These are phyloP conservation scores for Panorpa germanica DNA, from an alignment of 2,888 invertebrate species.

Conservation along the genomic window DNA sequence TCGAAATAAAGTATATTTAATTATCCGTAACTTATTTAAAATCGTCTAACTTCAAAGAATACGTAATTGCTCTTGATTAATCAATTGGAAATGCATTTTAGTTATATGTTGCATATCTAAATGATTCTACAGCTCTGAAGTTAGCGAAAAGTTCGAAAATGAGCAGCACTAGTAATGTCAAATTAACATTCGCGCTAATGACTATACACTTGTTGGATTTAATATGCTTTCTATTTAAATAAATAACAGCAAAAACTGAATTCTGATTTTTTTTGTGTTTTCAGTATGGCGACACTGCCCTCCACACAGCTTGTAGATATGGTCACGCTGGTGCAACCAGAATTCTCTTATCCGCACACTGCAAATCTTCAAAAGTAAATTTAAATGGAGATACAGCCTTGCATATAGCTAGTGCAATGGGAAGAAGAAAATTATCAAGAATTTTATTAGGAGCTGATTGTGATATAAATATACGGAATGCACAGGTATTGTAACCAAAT, in stretches of 20 bases:
- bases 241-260: neutral
- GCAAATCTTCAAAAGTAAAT: slow-evolving; percentile 74
- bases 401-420: slow-evolving; percentile 90
- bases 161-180: too few relatives aligned
- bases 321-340: slow-evolving; percentile 92
- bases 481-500: too few relatives aligned
- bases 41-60: too few relatives aligned
- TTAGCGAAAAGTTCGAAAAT: too few relatives aligned
- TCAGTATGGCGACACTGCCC: slow-evolving; percentile 85
- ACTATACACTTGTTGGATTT: too few relatives aligned
- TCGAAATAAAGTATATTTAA: too few relatives aligned
- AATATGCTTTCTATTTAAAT: slow-evolving; percentile 1
- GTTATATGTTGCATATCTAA: too few relatives aligned
- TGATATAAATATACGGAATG: slow-evolving; percentile 35
- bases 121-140: too few relatives aligned
- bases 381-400: slow-evolving; percentile 91
- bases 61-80: too few relatives aligned
- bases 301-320: slow-evolving; percentile 88
- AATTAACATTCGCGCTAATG: too few relatives aligned
- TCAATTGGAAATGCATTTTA: too few relatives aligned
- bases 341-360: slow-evolving; percentile 79
- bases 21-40: too few relatives aligned
- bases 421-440: slow-evolving; percentile 73
- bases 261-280: slow-evolving; percentile 15
- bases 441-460: slow-evolving; percentile 79